Conservation (phyloP, 2,888 invertebrate genomes). For the Heliothis peltigera region DNA sequence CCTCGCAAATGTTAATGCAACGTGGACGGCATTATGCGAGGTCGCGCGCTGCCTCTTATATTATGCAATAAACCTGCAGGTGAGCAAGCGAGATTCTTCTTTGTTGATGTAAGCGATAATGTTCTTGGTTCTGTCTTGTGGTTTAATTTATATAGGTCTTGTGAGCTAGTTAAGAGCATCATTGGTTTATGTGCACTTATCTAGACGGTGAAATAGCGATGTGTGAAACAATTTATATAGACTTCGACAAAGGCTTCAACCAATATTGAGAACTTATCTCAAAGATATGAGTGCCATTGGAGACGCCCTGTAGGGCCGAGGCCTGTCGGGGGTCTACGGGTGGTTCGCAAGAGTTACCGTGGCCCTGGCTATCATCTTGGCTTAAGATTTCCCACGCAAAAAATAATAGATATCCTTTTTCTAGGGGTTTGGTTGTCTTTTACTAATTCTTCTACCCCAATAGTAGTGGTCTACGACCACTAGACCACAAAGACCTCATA, state of each 20-base stretch:
- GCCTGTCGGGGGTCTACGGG: too few species aligned
- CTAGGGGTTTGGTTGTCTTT: not conserved
- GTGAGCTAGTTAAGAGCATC: slow-evolving; percentile 6
- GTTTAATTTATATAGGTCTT: slow-evolving; percentile 30
- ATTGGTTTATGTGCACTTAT: not conserved
- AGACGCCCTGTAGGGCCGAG: too few species aligned
- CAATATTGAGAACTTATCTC: too few species aligned
- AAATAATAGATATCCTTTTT: too few species aligned
- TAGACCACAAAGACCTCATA: slow-evolving; percentile 20
- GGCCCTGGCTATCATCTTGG: too few species aligned
- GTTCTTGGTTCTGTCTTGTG: slow-evolving; percentile 17
- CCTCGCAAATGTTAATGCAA: slow-evolving; percentile 63
- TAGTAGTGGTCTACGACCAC: slow-evolving; percentile 7
- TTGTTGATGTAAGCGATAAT: slow-evolving; percentile 53
- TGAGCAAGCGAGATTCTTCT: slow-evolving; percentile 52
- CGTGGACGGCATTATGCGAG: slow-evolving; percentile 65
- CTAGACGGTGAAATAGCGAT: not conserved
- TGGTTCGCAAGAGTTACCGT: too few species aligned
- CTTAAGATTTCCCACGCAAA: too few species aligned
- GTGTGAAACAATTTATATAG: not conserved
- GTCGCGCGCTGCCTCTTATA: slow-evolving; percentile 59
- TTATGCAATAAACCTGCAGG: slow-evolving; percentile 59
- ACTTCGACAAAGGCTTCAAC: not conserved
- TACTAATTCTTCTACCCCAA: not conserved
- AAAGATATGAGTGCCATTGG: too few species aligned